These are phyloP conservation scores for Caenorhabditis latens DNA, from an alignment of 1,140 invertebrate genomes.

Conservation along the genomic window DNA sequence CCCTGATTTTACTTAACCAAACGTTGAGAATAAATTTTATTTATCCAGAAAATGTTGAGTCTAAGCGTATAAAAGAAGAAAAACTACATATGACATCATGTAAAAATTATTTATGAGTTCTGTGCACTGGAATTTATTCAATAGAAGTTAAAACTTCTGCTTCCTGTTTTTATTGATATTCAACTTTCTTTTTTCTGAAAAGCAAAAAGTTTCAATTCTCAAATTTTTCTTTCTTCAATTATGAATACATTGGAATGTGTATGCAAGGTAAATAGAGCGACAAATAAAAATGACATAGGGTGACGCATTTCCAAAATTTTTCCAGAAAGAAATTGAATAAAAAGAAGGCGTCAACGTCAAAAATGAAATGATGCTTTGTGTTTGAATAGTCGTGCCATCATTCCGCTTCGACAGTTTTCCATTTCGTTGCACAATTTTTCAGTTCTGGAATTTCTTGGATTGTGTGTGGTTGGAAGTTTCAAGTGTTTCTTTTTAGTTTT, in stretches of 20 bases:
- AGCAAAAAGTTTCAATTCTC: background rate
- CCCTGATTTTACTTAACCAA: background rate
- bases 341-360: slow-evolving; percentile 48
- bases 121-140: too few species aligned
- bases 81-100: too few species aligned
- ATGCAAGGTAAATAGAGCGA: slow-evolving; percentile 47
- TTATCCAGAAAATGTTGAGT: too few species aligned
- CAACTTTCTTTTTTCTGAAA: background rate
- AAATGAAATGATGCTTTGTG: slow-evolving; percentile 50
- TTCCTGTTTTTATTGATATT: too few species aligned
- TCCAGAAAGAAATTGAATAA: slow-evolving; percentile 35
- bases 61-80: too few species aligned
- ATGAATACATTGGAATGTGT: background rate
- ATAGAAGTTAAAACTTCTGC: too few species aligned
- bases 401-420: background rate
- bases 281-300: background rate
- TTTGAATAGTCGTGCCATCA: slow-evolving; percentile 48
- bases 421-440: background rate
- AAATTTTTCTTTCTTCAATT: background rate
- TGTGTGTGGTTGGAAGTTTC: background rate
- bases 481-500: background rate
- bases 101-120: too few species aligned
- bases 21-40: too few species aligned
- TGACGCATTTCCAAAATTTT: slow-evolving; percentile 26
- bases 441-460: background rate